Conservation (phyloP, 2,797 vertebrate species). For the Cyclopterus lumpus region DNA sequence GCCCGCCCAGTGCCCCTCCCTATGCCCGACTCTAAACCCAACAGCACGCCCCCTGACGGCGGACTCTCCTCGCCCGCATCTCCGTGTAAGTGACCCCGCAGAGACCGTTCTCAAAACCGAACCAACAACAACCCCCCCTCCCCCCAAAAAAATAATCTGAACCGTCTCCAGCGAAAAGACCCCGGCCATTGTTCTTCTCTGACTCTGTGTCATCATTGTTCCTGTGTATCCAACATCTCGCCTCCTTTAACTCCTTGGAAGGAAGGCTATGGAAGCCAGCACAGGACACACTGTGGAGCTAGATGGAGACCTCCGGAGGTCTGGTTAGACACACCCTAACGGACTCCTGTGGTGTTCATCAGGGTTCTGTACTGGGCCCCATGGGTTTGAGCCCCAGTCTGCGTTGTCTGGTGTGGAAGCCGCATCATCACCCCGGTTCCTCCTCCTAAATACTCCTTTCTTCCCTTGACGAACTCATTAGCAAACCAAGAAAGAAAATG, state of each 20-base stretch:
- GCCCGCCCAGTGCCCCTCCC: slow-evolving; percentile 98
- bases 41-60: slow-evolving; percentile 89
- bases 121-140: slow-evolving; percentile 26
- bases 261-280: slow-evolving; percentile 42
- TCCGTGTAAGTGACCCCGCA: slow-evolving; percentile 93
- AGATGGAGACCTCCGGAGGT: slow-evolving; percentile 38
- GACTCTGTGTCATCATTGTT: slow-evolving; percentile 63
- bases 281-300: slow-evolving; percentile 42
- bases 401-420: slow-evolving; percentile 46
- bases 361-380: slow-evolving; percentile 58
- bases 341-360: slow-evolving; percentile 55
- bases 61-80: slow-evolving; percentile 94
- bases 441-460: slow-evolving; percentile 48
- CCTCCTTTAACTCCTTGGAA: slow-evolving; percentile 49
- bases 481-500: slow-evolving; percentile 21
- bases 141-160: slow-evolving; percentile 31
- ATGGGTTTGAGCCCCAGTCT: slow-evolving; percentile 26
- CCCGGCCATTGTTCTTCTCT: slow-evolving; percentile 66
- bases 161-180: slow-evolving; percentile 67
- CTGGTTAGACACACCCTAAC: slow-evolving; percentile 24
- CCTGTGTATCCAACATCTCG: slow-evolving; percentile 65
- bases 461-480: slow-evolving; percentile 47
- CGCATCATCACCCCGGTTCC: slow-evolving; percentile 38
- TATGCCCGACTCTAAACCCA: slow-evolving; percentile 94
- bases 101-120: slow-evolving; percentile 74